Evolutionary conservation across 2,888 invertebrate genomes (phyloP).

Genomic region (Adelognathus sp.): DNA sequence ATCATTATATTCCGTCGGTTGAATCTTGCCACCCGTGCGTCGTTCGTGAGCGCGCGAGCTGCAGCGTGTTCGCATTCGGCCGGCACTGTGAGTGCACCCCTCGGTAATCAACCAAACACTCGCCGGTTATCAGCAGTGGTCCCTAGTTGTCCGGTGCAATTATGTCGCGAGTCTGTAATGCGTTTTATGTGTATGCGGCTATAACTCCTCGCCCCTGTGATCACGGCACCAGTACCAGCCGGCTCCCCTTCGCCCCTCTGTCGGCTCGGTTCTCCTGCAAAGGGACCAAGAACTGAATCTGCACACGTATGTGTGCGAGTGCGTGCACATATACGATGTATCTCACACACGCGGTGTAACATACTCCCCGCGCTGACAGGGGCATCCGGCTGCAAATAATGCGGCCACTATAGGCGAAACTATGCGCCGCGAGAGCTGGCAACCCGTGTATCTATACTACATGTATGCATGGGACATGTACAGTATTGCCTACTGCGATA

Average conservation of each 20-base stretch:
- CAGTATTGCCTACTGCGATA: slow-evolving; percentile 1
- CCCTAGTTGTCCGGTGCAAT: slow-evolving; percentile 63
- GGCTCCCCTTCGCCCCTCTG: not conserved
- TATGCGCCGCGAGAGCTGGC: slow-evolving; percentile 36
- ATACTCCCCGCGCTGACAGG: slow-evolving; percentile 44
- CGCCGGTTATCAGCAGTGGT: slow-evolving; percentile 64
- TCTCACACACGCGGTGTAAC: slow-evolving; percentile 19
- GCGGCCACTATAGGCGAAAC: slow-evolving; percentile 52
- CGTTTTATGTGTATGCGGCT: slow-evolving; percentile 64
- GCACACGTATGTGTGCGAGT: not conserved
- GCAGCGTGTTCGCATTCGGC: slow-evolving; percentile 5
- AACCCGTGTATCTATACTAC: slow-evolving; percentile 6
- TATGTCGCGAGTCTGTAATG: slow-evolving; percentile 64
- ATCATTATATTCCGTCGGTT: slow-evolving; percentile 22
- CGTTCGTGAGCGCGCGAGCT: not conserved
- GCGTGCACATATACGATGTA: not conserved
- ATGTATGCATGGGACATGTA: not conserved
- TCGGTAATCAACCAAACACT: slow-evolving; percentile 64
- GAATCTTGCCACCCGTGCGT: slow-evolving; percentile 12
- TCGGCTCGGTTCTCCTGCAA: slow-evolving; percentile 7
- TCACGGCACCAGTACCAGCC: slow-evolving; percentile 37
- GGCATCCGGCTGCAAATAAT: slow-evolving; percentile 56
- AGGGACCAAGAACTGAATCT: slow-evolving; percentile 51
- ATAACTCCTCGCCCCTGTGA: slow-evolving; percentile 57
- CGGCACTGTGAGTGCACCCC: slow-evolving; percentile 35